These are phyloP conservation scores for Spilarctia lutea DNA, from an alignment of 2,888 invertebrate genomes.

Conservation along the genomic window DNA sequence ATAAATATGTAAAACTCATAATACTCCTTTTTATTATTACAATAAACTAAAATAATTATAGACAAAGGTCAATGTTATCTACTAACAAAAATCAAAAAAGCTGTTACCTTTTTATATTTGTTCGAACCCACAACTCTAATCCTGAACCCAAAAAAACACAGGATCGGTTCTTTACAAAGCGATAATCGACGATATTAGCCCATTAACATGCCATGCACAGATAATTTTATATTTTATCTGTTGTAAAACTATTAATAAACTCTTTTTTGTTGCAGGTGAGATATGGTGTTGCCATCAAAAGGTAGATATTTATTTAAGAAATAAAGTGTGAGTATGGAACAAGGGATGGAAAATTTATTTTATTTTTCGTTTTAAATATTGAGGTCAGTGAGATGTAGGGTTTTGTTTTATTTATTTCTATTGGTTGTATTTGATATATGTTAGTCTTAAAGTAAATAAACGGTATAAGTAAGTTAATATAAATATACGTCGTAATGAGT, in stretches of 20 bases:
- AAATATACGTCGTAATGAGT: neutral
- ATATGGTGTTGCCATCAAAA: slow-evolving; percentile 44
- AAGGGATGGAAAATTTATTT: neutral
- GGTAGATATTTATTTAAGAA: slow-evolving; percentile 31
- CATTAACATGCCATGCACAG: slow-evolving; percentile 46
- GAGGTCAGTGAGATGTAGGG: neutral
- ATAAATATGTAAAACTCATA: too few species aligned
- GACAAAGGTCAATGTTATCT: neutral
- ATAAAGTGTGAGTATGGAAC: neutral
- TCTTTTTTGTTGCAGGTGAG: slow-evolving; percentile 65
- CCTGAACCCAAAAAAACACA: slow-evolving; percentile 20
- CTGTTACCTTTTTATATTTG: neutral
- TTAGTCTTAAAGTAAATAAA: neutral
- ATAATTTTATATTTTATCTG: slow-evolving; percentile 44
- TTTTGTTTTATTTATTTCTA: neutral
- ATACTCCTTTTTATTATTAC: too few species aligned
- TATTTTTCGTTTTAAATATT: neutral
- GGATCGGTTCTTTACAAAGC: slow-evolving; percentile 22
- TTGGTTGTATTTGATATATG: neutral
- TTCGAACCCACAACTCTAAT: neutral
- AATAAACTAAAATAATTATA: neutral
- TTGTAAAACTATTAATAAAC: slow-evolving; percentile 45
- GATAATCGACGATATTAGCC: slow-evolving; percentile 29
- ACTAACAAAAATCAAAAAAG: neutral
- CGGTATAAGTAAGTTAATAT: neutral